phyloP scores from a whole-genome alignment of 2,888 invertebrate species.

The Agrochola circellaris region DNA sequence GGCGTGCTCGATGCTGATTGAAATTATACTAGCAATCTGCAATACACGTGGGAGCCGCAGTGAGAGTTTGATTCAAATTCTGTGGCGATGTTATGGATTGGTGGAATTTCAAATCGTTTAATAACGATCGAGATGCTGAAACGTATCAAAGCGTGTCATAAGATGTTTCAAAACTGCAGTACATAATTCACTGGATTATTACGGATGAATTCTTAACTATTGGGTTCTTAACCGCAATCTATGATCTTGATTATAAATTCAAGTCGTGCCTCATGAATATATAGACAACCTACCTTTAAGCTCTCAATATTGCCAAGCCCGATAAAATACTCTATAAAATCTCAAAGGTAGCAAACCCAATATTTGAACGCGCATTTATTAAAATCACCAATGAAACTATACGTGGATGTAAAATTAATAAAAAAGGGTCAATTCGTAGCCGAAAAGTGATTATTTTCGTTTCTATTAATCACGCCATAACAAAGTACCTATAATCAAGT shows the following conservation, averaged over 20 bases:
- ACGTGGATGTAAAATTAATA: background rate
- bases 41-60: slow-evolving; percentile 50
- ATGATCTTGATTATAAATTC: slow-evolving; percentile 10
- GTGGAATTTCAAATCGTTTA: slow-evolving; percentile 11
- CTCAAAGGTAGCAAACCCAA: background rate
- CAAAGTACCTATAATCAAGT: background rate
- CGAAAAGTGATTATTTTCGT: background rate
- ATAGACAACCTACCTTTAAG: background rate
- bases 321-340: background rate
- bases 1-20: slow-evolving; percentile 58
- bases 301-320: background rate
- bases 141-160: slow-evolving; percentile 14
- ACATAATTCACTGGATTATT: background rate
- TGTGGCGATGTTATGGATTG: slow-evolving; percentile 16
- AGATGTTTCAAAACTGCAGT: background rate
- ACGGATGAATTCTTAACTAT: background rate
- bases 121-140: slow-evolving; percentile 22
- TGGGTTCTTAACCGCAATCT: background rate
- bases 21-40: slow-evolving; percentile 56
- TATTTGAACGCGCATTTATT: background rate
- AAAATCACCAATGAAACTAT: background rate
- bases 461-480: background rate
- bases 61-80: slow-evolving; percentile 42
- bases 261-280: background rate
- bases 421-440: background rate